Percentiles rank a stretch among this genome's conserved stretches.
Evolutionary conservation across 2,113 vertebrate species (phyloP).

Genomic region (Eclectus roratus): DNA sequence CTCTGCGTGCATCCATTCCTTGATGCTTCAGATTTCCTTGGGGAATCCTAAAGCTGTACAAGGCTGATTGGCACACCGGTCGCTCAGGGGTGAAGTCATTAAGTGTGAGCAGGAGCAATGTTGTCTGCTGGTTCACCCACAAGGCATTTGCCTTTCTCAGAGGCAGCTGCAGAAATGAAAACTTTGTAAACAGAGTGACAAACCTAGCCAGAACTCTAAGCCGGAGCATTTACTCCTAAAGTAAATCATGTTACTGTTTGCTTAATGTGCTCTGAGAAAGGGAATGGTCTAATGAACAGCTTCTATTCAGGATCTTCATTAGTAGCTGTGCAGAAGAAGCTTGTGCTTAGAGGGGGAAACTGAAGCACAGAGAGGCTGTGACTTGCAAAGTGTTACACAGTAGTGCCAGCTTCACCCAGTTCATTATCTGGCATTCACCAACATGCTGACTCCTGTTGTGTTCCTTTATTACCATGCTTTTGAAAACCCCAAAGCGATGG

Average conservation of each 20-base stretch:
- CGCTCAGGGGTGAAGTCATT: background rate
- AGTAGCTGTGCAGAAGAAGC: background rate
- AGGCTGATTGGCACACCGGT: accelerated
- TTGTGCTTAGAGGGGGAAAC: background rate
- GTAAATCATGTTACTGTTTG: background rate
- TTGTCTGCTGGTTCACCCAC: background rate
- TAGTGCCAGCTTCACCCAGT: background rate
- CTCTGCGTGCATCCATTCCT: background rate
- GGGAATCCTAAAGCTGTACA: background rate
- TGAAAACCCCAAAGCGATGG: background rate
- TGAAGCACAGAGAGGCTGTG: background rate
- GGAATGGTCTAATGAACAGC: background rate
- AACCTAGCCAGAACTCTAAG: background rate
- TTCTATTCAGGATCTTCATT: background rate
- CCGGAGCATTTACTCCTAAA: background rate
- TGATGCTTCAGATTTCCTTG: background rate
- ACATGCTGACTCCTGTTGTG: background rate
- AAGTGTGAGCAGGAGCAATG: background rate
- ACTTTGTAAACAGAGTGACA: background rate
- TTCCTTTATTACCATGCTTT: background rate
- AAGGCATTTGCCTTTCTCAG: background rate
- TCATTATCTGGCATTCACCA: background rate
- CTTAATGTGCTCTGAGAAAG: background rate
- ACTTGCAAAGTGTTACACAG: background rate
- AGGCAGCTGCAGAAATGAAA: background rate